These are phyloP conservation scores for Neodon shergylaensis DNA, from an alignment of 2,113 vertebrate genomes.

Conservation along the genomic window DNA sequence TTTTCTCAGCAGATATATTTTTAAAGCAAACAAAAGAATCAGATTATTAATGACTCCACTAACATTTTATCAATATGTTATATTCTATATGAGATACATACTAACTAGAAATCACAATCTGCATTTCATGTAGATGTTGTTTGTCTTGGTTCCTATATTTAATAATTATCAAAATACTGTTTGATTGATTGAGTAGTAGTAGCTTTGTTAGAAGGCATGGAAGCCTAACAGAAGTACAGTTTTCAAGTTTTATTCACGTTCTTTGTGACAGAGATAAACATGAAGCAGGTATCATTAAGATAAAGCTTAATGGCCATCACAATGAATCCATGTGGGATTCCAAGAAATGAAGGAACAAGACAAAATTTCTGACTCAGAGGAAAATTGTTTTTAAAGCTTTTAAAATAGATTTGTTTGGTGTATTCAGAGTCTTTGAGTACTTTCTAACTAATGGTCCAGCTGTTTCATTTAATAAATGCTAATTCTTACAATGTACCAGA, in stretches of 20 bases:
- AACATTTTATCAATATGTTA: not conserved
- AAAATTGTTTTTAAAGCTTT: conserved; percentile 37
- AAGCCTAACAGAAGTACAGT: conserved; percentile 40
- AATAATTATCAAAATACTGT: not conserved
- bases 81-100: conserved; percentile 7
- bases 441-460: not conserved
- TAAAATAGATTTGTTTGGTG: conserved; percentile 52
- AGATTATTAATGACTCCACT: conserved; percentile 20
- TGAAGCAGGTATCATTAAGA: not conserved
- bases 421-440: conserved; percentile 24
- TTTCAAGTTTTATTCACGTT: not conserved
- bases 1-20: not conserved
- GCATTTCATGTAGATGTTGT: conserved; percentile 23
- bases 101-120: not conserved
- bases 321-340: not conserved
- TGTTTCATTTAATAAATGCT: conserved; percentile 59
- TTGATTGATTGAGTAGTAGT: not conserved
- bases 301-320: not conserved
- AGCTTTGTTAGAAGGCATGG: not conserved
- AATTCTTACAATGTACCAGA: not conserved
- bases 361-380: conserved; percentile 17
- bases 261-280: conserved; percentile 24
- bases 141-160: conserved; percentile 16
- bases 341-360: not conserved
- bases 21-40: conserved; percentile 24